Base-by-base conservation (phyloP, 2,888 invertebrate species). In the Hylaea fasciaria region DNA sequence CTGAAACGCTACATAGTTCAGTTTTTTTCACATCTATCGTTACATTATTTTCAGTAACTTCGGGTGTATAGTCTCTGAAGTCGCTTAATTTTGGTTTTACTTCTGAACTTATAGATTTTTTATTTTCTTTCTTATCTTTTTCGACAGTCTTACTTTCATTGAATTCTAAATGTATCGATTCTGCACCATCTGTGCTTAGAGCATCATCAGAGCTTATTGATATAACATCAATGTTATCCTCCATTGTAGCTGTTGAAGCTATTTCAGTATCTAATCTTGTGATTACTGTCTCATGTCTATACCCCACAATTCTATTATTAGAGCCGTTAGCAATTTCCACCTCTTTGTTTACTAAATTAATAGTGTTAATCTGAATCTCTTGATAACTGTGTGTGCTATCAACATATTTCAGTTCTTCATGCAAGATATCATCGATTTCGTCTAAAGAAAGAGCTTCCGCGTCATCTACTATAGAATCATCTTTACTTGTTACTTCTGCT, bases 121-220 rank as follows among this genome's bases (percentile, higher is more conserved):
- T 29, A 28, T 8, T 16, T 10, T 13, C 17, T 39, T 41, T 29
- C 12, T 12, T 35, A 32, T 16, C 41, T 12, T 16, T 47, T 41
- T 41, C n/a, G 14, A 32, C 12, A 2, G 12, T 11, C 29, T 40
- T 12, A 22, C 44, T 44, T 12, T 32, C 10, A 14, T 14, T 40
- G 28, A 9, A 0, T 28, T 39, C 35, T 35, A 11, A 11, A 28
- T n/a, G 32, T 32, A 9, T 10, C 7, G 32, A 32, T 32, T 32
- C 32, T 32, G 3, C 10, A 7, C 10, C n/a, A 9, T 55, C 29
- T 40, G 13, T 14, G 10, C 16, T 16, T 35, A 13, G 40, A 40
- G 43, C 57, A 11, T 62, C 57, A 14, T 61, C 57, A 28, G 65
- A 68, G 16, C 46, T 62, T 43, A 62, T 61, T 9, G 65, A 62